Evolutionary conservation across 2,888 invertebrate species (phyloP), one percentile per base, ranked within the genome.

Genomic region (Apotomis betuletana): DNA sequence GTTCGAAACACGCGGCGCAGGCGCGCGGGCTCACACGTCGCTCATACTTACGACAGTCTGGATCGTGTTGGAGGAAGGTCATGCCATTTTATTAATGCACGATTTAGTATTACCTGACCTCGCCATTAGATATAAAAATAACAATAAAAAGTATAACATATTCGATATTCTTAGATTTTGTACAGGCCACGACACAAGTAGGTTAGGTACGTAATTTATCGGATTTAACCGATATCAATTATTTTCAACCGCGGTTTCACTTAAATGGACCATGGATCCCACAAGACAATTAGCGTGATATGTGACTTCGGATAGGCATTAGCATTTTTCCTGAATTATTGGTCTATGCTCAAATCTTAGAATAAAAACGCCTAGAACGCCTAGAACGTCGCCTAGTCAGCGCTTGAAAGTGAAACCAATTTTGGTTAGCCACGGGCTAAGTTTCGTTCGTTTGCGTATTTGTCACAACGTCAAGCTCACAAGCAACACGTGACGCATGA

Each of bases 1-100:
- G 90, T 91, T 87, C 79, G 77, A 79, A 77, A 77, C 75, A 60
- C 59, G 59, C 77, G 77, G 75, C 75, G 75, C 80, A 74, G 74
- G 77, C 80, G 78, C 75, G 77, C 70, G 75, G 76, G 74, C 75
- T 69, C 67, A 74, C 67, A 61, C 52, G 69, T 60, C 54, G 60
- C 60, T 59, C 51, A 60, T 15, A 69, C 68, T 67, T 46, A 68
- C 63, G 64, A 67, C 61, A 69, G 75, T 79, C 85, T 83, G 85
- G 84, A 85, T 88, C 89, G 89, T 87, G 87, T 85, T 79, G 77
- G 79, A 80, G 80, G 87, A 90, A 90, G 89, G 90, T 83, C 85
- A 84, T 75, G 76, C 67, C 64, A 75, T 76, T 78, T 77, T 76
- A 75, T 74, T 74, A 77, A 71, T 57, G 73, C 77, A 77, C 78